These are phyloP conservation scores for Orthosia gracilis DNA, from an alignment of 2,888 invertebrate species.

Conservation along the genomic window DNA sequence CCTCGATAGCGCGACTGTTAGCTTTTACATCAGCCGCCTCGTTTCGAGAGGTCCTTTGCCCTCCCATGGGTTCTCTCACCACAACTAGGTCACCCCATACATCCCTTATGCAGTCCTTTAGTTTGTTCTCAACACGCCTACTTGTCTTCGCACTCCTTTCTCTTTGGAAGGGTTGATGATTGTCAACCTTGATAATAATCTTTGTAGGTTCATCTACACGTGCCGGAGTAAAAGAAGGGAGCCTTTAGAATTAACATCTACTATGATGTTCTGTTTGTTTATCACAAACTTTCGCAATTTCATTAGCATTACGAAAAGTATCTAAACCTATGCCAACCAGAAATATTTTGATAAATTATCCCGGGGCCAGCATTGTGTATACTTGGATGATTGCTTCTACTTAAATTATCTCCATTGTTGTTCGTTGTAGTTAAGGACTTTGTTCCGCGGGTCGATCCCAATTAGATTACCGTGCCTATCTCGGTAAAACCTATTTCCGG, in stretches of 20 bases:
- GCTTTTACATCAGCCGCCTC: slow-evolving; percentile 59
- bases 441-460: slow-evolving; percentile 56
- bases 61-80: slow-evolving; percentile 61
- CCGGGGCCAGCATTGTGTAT: slow-evolving; percentile 23
- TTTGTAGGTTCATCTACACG: slow-evolving; percentile 22
- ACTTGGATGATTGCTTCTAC: slow-evolving; percentile 39
- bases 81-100: slow-evolving; percentile 65
- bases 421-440: slow-evolving; percentile 55
- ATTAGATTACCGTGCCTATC: slow-evolving; percentile 66
- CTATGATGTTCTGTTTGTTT: background rate
- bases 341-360: slow-evolving; percentile 44
- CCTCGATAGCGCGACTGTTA: slow-evolving; percentile 59
- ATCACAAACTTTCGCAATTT: slow-evolving; percentile 29
- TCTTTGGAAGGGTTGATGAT: slow-evolving; percentile 25
- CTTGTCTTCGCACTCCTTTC: slow-evolving; percentile 34
- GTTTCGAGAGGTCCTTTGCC: slow-evolving; percentile 54
- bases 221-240: background rate
- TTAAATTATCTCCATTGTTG: slow-evolving; percentile 46
- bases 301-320: slow-evolving; percentile 3
- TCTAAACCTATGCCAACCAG: background rate
- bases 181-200: slow-evolving; percentile 29
- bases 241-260: slow-evolving; percentile 6
- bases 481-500: slow-evolving; percentile 74
- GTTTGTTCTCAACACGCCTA: slow-evolving; percentile 42
- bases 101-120: slow-evolving; percentile 63